Percentiles rank a stretch among this genome's conserved stretches.
phyloP scores from a whole-genome alignment of 2,797 vertebrate species.

The Gymnothorax javanicus region DNA sequence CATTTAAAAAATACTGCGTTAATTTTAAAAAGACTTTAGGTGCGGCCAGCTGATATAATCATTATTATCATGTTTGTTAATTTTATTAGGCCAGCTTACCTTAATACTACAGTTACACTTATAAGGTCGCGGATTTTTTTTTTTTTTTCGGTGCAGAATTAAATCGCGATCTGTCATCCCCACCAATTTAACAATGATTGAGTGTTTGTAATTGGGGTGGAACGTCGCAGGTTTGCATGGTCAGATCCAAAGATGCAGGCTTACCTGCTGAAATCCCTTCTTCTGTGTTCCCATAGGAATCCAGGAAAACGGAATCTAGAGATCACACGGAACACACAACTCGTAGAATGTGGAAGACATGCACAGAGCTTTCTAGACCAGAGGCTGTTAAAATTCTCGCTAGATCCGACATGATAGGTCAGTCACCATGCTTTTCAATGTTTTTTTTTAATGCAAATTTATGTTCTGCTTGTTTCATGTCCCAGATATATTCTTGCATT shows the following conservation, averaged over 20 bases:
- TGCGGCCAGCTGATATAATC: no score
- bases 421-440: constrained; percentile 40
- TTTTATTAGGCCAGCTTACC: no score
- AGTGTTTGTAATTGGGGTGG: constrained; percentile 26
- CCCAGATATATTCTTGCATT: not conserved
- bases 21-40: no score
- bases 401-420: constrained; percentile 51
- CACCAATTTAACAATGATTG: not conserved
- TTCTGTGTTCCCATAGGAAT: constrained; percentile 50
- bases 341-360: constrained; percentile 50
- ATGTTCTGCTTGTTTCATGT: constrained; percentile 4
- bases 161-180: not conserved
- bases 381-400: constrained; percentile 51
- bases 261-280: constrained; percentile 36
- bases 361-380: constrained; percentile 50
- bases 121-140: not conserved
- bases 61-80: no score
- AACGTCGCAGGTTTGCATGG: constrained; percentile 6
- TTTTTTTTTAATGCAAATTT: constrained; percentile 13
- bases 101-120: no score
- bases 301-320: constrained; percentile 39
- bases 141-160: not conserved
- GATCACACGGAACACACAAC: constrained; percentile 40
- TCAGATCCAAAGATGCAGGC: constrained; percentile 5
- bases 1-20: no score